A percentile compares a stretch with the other conserved stretches of the same genome.
These are phyloP conservation scores for Apis laboriosa DNA, from an alignment of 1,140 invertebrate genomes.

Conservation along the genomic window DNA sequence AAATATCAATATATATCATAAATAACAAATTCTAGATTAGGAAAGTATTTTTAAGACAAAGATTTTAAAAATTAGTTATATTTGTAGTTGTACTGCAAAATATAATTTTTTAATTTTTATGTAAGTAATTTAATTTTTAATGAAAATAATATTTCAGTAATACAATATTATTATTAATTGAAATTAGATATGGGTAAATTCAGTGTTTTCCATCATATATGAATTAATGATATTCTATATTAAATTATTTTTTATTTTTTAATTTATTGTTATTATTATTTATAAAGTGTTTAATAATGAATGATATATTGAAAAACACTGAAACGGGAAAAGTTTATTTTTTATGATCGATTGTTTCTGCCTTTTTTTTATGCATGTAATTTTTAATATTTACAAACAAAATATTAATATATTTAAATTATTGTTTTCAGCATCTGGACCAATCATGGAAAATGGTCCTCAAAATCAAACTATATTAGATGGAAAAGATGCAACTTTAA, in stretches of 20 bases:
- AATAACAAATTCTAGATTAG: constrained; percentile 22
- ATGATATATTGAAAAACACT: constrained; percentile 22
- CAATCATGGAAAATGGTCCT: constrained; percentile 90
- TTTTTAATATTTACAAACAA: not conserved
- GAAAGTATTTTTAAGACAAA: not conserved
- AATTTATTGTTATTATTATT: not conserved
- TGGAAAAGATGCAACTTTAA: constrained; percentile 93
- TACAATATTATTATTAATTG: constrained; percentile 23
- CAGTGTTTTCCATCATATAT: constrained; percentile 25
- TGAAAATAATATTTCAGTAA: constrained; percentile 14
- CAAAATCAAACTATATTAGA: constrained; percentile 94
- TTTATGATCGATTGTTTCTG: constrained; percentile 36
- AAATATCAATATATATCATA: constrained; percentile 8
- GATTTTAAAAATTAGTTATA: not conserved
- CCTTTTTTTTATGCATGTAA: constrained; percentile 56
- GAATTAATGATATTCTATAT: not conserved
- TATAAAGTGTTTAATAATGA: not conserved
- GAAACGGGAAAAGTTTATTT: constrained; percentile 26
- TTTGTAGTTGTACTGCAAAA: constrained; percentile 39
- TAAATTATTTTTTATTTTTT: not conserved
- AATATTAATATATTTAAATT: not conserved
- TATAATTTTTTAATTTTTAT: not conserved
- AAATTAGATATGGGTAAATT: constrained; percentile 45
- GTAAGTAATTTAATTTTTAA: constrained; percentile 32
- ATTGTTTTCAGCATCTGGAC: constrained; percentile 87